These are phyloP conservation scores for Anguilla pacifica DNA, from an alignment of 2,797 vertebrate species.

Conservation along the genomic window DNA sequence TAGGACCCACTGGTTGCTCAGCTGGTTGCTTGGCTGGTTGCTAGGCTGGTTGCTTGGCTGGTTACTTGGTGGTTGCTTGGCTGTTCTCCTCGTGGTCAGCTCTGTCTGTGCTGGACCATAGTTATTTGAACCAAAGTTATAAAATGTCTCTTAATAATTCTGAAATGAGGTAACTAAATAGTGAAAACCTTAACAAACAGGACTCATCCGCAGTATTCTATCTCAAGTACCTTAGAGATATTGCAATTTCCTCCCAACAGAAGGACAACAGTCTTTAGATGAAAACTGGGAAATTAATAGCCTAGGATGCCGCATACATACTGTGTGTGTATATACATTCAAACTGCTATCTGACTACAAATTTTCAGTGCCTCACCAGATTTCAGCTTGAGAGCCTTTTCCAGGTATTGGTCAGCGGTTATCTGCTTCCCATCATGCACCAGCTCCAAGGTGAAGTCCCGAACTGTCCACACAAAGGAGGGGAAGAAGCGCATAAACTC, in stretches of 20 bases:
- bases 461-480: conserved; percentile 61
- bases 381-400: conserved; percentile 54
- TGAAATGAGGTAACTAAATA: not conserved
- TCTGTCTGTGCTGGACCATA: too few species aligned
- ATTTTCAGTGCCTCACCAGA: conserved; percentile 40
- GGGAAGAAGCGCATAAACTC: conserved; percentile 49
- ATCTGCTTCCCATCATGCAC: conserved; percentile 46
- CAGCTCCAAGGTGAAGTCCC: conserved; percentile 60
- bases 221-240: too few species aligned
- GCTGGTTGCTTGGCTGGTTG: too few species aligned
- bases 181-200: too few species aligned
- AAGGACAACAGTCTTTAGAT: not conserved
- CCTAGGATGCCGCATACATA: not conserved
- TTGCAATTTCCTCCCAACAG: not conserved
- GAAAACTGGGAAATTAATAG: not conserved
- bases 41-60: too few species aligned
- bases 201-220: too few species aligned
- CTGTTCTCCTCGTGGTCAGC: too few species aligned
- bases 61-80: too few species aligned
- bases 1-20: not conserved
- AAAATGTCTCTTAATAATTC: too few species aligned
- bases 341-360: not conserved
- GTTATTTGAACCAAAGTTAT: too few species aligned
- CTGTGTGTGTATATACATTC: not conserved
- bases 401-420: conserved; percentile 60